Evolutionary conservation across 2,113 vertebrate genomes (phyloP).

Genomic region (Vombatus ursinus): DNA sequence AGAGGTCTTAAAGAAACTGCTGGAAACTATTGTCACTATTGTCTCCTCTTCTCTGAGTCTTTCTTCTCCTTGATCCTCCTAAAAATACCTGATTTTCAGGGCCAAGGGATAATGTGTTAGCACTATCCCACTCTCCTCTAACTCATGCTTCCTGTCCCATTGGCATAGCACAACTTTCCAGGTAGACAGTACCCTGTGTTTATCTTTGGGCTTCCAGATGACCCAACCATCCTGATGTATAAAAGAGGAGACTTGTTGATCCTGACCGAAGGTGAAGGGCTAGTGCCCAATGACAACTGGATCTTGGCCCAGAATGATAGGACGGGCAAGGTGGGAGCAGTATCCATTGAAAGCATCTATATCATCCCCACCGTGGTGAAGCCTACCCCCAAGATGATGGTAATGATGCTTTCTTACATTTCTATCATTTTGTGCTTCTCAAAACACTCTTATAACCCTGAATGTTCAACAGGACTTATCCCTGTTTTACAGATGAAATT

Average conservation of each 20-base stretch:
- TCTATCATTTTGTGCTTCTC: not conserved
- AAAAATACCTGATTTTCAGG: not conserved
- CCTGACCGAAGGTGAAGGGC: conserved; percentile 86
- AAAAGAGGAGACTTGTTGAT: conserved; percentile 93
- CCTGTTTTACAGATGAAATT: not conserved
- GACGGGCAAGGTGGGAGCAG: conserved; percentile 86
- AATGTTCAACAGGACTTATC: not conserved
- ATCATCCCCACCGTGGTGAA: conserved; percentile 90
- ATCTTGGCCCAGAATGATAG: conserved; percentile 87
- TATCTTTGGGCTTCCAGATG: conserved; percentile 83
- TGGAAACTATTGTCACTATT: not conserved
- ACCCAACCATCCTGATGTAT: conserved; percentile 88
- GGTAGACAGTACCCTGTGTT: conserved; percentile 38
- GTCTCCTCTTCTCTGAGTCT: not conserved
- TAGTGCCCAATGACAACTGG: conserved; percentile 87
- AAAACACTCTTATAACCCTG: not conserved
- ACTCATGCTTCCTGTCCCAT: not conserved
- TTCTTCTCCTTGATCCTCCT: not conserved
- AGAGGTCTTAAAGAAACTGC: not conserved
- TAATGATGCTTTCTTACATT: conserved; percentile 75
- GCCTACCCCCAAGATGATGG: conserved; percentile 92
- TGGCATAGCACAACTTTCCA: not conserved
- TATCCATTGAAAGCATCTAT: conserved; percentile 86
- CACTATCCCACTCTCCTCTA: not conserved
- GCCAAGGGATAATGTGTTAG: not conserved